Evolutionary conservation across 30 jellyfish, hydroid and myxozoan genomes (phyloP), one percentile per base, ranked within the genome.

Genomic region (Clytia hemisphaerica): DNA sequence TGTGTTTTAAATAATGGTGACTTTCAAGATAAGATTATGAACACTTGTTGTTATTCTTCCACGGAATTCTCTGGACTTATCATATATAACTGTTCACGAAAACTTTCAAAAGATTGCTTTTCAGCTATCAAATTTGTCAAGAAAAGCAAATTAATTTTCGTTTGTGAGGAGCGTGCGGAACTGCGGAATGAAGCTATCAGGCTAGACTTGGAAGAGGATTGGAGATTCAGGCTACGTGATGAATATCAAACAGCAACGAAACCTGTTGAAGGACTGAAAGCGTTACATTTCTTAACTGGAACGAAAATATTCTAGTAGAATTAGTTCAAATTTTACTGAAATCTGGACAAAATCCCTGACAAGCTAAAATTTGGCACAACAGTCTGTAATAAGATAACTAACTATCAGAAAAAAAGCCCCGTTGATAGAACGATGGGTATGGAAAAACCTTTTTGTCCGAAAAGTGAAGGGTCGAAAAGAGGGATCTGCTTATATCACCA

Each of bases 221-320:
- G 96, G 96, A 58, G 93, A 27, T 70, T 85, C 73, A 68, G 96
- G 21, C 73, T 85, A 48, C 93, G 96, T 58, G 96, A 85, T 51
- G 96, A 85, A 50, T 78, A 77, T 72, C 96, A 85, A 31, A 85
- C 96, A 2, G 90, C 96, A 6, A 85, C 96, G 16, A 21, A 69
- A 26, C 22, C 85, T 30, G 84, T 57, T 4, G 92, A 83, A 18
- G 84, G 71, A 27, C 45, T 62, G 34, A 77, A 67, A 33, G 84
- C 93, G 28, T 84, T 85, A 29, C 78, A 77, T 79, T 85, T 85
- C 59, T 34, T 73, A 16, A 73, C 85, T 32, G 85, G 85, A 15
- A 16, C 73, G 4, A 14, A 67, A 19, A 45, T 22, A 7, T 51
- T 12, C 7, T 51, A 51, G 18, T 51, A n/a, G n/a, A n/a, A n/a